Percentiles rank a stretch among this genome's conserved stretches.
Conservation (phyloP, 1,140 invertebrate species). For the Aphaenogaster floridana region DNA sequence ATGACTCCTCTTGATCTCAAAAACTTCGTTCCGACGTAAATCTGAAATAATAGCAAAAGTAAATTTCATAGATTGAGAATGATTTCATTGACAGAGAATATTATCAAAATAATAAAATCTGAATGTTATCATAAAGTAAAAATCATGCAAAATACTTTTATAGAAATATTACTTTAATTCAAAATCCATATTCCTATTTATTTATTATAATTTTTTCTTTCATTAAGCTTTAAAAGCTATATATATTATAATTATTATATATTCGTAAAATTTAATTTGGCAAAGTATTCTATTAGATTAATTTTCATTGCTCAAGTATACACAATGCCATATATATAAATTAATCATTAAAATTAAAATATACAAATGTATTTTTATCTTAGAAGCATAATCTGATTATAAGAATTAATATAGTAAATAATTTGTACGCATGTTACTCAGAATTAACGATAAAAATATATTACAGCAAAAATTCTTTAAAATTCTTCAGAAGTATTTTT, state of each 20-base stretch:
- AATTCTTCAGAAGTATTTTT: not conserved
- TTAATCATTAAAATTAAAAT: too few species aligned
- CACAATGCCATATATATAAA: not conserved
- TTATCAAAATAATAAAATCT: not conserved
- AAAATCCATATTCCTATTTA: not conserved
- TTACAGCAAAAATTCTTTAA: not conserved
- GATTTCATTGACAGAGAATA: not conserved
- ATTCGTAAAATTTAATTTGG: not conserved
- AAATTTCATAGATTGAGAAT: not conserved
- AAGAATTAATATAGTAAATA: not conserved
- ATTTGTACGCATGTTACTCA: not conserved
- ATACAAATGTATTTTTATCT: not conserved
- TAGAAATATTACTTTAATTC: conserved; percentile 1
- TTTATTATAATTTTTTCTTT: not conserved
- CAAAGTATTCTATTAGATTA: not conserved
- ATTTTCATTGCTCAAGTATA: too few species aligned
- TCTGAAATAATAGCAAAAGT: conserved; percentile 10
- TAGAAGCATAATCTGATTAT: not conserved
- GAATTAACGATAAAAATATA: not conserved
- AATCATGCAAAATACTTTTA: not conserved
- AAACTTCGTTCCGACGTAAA: not conserved
- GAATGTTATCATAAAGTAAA: not conserved
- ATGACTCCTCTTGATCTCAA: not conserved
- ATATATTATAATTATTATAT: not conserved
- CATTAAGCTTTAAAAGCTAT: not conserved